Evolutionary conservation across 1,140 invertebrate species (phyloP).

Genomic region (Gyrodactylus salaris): DNA sequence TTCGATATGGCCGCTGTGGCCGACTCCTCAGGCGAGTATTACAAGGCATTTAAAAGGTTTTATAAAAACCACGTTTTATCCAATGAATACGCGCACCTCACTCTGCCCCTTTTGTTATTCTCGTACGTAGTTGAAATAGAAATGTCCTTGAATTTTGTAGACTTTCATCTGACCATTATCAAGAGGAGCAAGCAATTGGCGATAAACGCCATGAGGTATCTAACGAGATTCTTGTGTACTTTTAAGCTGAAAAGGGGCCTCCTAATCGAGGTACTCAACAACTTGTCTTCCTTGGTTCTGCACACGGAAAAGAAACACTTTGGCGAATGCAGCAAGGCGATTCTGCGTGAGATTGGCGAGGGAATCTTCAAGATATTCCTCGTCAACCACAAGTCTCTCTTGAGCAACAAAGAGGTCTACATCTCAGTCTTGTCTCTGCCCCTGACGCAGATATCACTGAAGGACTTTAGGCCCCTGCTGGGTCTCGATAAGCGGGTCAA

Average conservation of each 20-base stretch:
- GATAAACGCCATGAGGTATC: not conserved
- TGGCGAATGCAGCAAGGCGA: not conserved
- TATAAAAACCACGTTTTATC: not conserved
- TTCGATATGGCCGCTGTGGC: not conserved
- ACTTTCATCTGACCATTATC: not conserved
- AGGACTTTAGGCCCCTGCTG: not conserved
- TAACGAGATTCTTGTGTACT: not conserved
- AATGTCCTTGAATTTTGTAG: not conserved
- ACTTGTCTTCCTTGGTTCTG: not conserved
- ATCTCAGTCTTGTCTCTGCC: not conserved
- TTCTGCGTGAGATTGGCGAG: not conserved
- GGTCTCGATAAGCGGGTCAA: not conserved
- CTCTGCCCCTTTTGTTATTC: not conserved
- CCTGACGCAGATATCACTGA: not conserved
- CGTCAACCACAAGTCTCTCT: not conserved
- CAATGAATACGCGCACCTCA: not conserved
- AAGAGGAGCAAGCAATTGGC: not conserved
- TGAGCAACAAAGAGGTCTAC: not conserved
- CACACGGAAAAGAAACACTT: not conserved
- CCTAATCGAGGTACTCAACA: not conserved
- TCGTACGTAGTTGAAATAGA: not conserved
- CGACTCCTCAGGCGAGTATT: not conserved
- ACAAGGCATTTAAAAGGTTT: not conserved
- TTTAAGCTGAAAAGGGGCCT: not conserved
- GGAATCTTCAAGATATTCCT: not conserved